Evolutionary conservation across 2,888 invertebrate genomes (phyloP), one percentile per base, ranked within the genome.

Genomic region (Netelia virgata): DNA sequence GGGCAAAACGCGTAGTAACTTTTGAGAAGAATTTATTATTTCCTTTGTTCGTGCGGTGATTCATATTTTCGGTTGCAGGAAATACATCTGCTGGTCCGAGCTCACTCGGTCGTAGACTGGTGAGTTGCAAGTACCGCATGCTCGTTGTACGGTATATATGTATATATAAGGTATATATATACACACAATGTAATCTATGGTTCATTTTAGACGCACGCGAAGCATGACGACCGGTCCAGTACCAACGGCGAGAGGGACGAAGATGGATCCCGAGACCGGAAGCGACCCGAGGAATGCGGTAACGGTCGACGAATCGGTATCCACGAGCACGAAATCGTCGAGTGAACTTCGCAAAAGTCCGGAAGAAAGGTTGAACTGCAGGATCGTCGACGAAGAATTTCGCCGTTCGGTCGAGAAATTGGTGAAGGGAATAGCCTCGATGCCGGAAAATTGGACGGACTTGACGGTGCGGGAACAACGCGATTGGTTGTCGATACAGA

Each of bases 381-480:
- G 41, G 23, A 16, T 43, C 8, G 3, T 41, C 47, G 74, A 76
- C 3, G 76, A 63, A 9, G 53, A 63, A 1, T 61, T 64, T 14
- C 55, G 73, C 5, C 14, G 11, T 14, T 20, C 20, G 14, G 47
- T 73, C 10, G 70, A 83, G 28, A 68, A 20, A 14, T 0, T 16
- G n/a, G 5, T 66, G 6, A 23, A 43, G 16, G 68, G 47, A 20
- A 18, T 50, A 10, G 61, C 50, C 6, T 68, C 55, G 6, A n/a
- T 85, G 8, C 85, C 86, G 8, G 11, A 59, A 2, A 69, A 86
- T 73, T 86, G 83, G 76, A 66, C 85, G 68, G 36, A 63, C 0
- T 47, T 87, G 68, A 81, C 78, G 10, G 41, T 55, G 0, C 70
- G 63, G 2, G 85, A 87, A 63, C 80, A 83, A 47, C 75, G 76